Percentiles rank a stretch among this genome's conserved stretches.
These are phyloP conservation scores for Spea hammondii DNA, from an alignment of 2,797 vertebrate genomes.

Conservation along the genomic window DNA sequence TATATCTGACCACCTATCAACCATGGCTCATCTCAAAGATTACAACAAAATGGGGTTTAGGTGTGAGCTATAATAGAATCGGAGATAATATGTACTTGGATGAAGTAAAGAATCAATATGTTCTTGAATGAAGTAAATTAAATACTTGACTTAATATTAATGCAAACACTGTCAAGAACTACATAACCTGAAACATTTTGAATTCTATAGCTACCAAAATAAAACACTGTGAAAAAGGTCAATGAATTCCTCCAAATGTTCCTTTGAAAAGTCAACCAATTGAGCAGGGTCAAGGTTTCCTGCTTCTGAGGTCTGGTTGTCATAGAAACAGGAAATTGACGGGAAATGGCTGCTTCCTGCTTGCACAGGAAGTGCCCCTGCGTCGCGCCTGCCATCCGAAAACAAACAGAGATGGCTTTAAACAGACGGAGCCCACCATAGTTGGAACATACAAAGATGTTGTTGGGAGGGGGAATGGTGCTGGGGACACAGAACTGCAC, in stretches of 20 bases:
- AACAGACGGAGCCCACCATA: conserved; percentile 33
- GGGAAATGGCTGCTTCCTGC: conserved; percentile 78
- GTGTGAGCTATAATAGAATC: no score
- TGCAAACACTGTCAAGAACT: no score
- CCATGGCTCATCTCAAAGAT: no score
- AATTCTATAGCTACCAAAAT: background rate
- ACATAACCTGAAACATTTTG: background rate
- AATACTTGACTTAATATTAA: no score
- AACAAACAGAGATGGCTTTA: conserved; percentile 62
- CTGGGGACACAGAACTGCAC: conserved; percentile 19
- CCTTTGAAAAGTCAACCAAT: conserved; percentile 39
- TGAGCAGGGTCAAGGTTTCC: conserved; percentile 49
- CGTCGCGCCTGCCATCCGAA: conserved; percentile 78
- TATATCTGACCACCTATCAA: no score
- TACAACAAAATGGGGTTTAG: no score
- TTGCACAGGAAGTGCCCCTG: conserved; percentile 81
- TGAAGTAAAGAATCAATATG: no score
- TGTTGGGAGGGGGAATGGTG: conserved; percentile 32
- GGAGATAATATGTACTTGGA: no score
- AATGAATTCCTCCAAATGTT: conserved; percentile 35
- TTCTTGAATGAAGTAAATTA: no score
- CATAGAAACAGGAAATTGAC: conserved; percentile 66
- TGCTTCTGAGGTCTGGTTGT: conserved; percentile 54
- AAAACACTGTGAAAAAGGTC: background rate
- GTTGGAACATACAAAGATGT: conserved; percentile 40